Conservation (phyloP, 2,113 vertebrate genomes). For the Phalacrocorax pelagicus region DNA sequence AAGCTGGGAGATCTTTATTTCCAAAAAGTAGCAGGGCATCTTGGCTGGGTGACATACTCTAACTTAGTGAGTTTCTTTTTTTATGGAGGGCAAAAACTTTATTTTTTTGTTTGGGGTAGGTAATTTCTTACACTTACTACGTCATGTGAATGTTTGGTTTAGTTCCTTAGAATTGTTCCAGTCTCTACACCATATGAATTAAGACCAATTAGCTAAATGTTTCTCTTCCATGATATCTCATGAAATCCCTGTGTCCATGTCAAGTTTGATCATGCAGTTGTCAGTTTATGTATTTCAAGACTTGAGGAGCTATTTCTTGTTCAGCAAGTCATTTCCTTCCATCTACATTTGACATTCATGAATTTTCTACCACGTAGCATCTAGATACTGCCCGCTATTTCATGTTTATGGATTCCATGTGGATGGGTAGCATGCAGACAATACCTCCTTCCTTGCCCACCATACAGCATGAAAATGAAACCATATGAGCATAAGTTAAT, state of each 20-base stretch:
- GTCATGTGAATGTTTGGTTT: not conserved
- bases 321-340: slow-evolving; percentile 24
- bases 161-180: not conserved
- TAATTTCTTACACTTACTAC: not conserved
- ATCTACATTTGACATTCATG: not conserved
- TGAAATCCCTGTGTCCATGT: not conserved
- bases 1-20: not conserved
- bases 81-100: not conserved
- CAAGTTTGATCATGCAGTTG: not conserved
- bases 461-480: not conserved
- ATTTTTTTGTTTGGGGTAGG: not conserved
- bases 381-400: not conserved
- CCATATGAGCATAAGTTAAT: not conserved
- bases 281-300: not conserved
- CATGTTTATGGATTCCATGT: not conserved
- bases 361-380: not conserved
- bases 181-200: not conserved
- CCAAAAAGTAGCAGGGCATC: not conserved
- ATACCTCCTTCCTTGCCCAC: not conserved
- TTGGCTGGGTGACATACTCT: not conserved
- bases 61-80: not conserved
- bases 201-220: not conserved
- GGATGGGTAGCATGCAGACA: not conserved
- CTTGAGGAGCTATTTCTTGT: not conserved
- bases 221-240: not conserved